phyloP scores from a whole-genome alignment of 2,888 invertebrate genomes.

The Leptinotarsa rubiginosa region DNA sequence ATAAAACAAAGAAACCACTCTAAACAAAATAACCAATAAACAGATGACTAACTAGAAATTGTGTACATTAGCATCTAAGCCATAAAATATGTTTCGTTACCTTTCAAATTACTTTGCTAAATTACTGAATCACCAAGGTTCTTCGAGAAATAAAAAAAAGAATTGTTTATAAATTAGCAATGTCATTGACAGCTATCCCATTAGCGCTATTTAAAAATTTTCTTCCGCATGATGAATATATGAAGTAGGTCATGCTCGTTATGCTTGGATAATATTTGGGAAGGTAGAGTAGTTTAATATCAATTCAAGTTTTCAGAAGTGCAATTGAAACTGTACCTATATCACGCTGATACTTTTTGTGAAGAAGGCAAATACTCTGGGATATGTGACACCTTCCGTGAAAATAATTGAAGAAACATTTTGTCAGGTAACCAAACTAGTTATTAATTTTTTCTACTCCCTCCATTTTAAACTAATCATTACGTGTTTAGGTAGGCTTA shows the following conservation, averaged over 20 bases:
- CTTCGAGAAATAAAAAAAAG: conserved; percentile 12
- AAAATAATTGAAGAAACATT: neutral
- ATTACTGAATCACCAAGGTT: conserved; percentile 21
- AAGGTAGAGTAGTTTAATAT: conserved; percentile 30
- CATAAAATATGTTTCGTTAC: conserved; percentile 9
- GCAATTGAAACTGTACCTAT: conserved; percentile 1
- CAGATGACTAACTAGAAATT: conserved; percentile 19
- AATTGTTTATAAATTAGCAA: conserved; percentile 16
- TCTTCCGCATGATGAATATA: conserved; percentile 32
- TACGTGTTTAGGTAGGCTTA: too few species aligned
- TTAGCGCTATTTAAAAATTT: conserved; percentile 18
- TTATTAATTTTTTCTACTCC: neutral
- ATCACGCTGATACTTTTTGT: neutral
- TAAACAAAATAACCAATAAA: conserved; percentile 23
- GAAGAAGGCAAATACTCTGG: neutral
- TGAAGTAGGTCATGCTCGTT: conserved; percentile 38
- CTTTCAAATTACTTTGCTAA: conserved; percentile 16
- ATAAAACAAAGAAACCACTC: conserved; percentile 23
- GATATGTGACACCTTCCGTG: neutral
- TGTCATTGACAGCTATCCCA: conserved; percentile 12
- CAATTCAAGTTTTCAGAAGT: conserved; percentile 28
- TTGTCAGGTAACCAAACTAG: neutral
- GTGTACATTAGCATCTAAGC: conserved; percentile 3
- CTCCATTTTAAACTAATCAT: too few species aligned
- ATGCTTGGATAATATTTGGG: conserved; percentile 37